Evolutionary conservation across 2,797 vertebrate genomes (phyloP).

Genomic region (Pseudopleuronectes americanus): DNA sequence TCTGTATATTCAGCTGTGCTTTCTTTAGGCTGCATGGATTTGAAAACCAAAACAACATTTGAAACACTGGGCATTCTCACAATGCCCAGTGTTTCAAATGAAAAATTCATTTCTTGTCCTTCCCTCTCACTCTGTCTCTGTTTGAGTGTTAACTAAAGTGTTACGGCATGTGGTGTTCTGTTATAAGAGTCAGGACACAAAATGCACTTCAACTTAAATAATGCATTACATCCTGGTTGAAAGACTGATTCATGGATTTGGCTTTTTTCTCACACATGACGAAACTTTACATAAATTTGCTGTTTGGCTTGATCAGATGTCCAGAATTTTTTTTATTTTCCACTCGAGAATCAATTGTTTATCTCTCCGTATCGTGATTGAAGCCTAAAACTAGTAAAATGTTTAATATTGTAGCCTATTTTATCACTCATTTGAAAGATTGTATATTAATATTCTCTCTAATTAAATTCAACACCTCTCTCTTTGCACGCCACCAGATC

Average conservation of each 20-base stretch:
- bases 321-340: not conserved
- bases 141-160: slow-evolving; percentile 1
- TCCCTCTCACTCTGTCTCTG: not conserved
- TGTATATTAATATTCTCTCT: slow-evolving; percentile 22
- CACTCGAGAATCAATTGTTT: slow-evolving; percentile 1
- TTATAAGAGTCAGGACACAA: slow-evolving; percentile 3
- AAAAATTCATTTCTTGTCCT: slow-evolving; percentile 16
- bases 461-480: slow-evolving; percentile 11
- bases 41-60: slow-evolving; percentile 8
- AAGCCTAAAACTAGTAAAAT: not conserved
- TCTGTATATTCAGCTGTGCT: slow-evolving; percentile 8
- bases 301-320: not conserved
- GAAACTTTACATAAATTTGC: not conserved
- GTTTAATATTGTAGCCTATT: not conserved
- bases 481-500: slow-evolving; percentile 13
- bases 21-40: slow-evolving; percentile 10
- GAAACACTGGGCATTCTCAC: no score
- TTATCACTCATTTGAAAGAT: slow-evolving; percentile 38
- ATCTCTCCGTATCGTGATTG: slow-evolving; percentile 3
- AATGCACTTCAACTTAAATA: slow-evolving; percentile 5
- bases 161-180: slow-evolving; percentile 1
- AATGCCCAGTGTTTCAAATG: slow-evolving; percentile 20
- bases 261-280: not conserved
- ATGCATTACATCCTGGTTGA: not conserved
- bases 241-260: not conserved